Evolutionary conservation across 1,140 invertebrate genomes (phyloP).

Genomic region (Leptopilina boulardi): DNA sequence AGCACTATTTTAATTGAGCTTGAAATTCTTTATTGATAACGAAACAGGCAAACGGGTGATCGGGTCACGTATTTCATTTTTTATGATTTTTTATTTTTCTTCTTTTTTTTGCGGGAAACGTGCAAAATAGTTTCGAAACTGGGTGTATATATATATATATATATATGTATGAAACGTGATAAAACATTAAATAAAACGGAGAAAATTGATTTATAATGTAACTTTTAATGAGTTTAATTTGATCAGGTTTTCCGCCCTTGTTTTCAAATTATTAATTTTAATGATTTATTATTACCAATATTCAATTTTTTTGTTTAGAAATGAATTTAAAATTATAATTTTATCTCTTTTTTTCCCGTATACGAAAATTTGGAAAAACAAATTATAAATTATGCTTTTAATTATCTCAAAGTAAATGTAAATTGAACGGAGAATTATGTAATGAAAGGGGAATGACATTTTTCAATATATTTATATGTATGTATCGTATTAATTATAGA

Average conservation of each 20-base stretch:
- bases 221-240: conserved; percentile 3
- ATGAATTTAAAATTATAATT: too few species aligned
- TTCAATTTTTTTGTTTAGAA: background rate
- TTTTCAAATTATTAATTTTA: background rate
- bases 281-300: background rate
- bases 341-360: background rate
- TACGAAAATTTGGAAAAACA: background rate
- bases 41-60: background rate
- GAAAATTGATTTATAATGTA: conserved; percentile 1
- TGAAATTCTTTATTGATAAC: conserved; percentile 5
- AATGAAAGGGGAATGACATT: background rate
- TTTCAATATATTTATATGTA: background rate
- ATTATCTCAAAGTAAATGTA: conserved; percentile 4
- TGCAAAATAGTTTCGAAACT: background rate
- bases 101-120: background rate
- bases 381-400: conserved; percentile 2
- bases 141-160: too few species aligned
- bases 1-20: conserved; percentile 6
- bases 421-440: background rate
- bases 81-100: background rate
- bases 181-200: background rate
- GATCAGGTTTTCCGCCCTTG: background rate
- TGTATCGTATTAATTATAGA: background rate
- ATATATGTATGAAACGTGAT: background rate
- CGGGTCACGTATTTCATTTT: conserved; percentile 4